Conservation (phyloP, 2,797 vertebrate species). For the Siniperca undulata region DNA sequence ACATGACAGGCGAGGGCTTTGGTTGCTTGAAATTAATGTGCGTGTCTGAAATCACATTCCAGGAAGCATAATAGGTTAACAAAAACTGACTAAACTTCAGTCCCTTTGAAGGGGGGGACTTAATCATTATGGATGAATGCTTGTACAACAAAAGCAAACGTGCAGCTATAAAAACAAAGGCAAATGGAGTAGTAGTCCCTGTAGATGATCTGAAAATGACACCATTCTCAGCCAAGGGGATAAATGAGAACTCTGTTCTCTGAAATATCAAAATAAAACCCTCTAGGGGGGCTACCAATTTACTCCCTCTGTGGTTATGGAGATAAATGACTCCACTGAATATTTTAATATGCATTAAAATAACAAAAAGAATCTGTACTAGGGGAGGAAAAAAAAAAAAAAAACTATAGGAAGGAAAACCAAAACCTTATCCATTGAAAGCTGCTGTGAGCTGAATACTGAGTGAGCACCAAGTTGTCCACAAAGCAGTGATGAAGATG, state of each 20-base stretch:
- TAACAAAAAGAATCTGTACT: conserved; percentile 40
- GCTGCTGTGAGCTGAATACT: conserved; percentile 76
- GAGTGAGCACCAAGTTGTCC: conserved; percentile 67
- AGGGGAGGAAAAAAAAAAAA: not conserved
- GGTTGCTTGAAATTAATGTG: conserved; percentile 69
- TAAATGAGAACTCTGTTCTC: conserved; percentile 35
- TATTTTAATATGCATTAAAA: conserved; percentile 56
- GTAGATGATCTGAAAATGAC: conserved; percentile 45
- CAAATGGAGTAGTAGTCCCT: conserved; percentile 33
- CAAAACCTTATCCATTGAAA: conserved; percentile 59
- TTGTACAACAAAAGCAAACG: conserved; percentile 64
- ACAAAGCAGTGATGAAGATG: conserved; percentile 84
- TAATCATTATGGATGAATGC: conserved; percentile 63
- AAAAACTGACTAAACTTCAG: conserved; percentile 53
- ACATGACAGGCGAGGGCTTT: conserved; percentile 64
- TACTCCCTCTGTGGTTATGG: conserved; percentile 26
- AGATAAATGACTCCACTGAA: conserved; percentile 44
- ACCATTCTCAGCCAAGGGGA: conserved; percentile 30
- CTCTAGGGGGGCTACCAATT: conserved; percentile 16
- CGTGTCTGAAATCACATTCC: conserved; percentile 71
- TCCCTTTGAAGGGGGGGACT: conserved; percentile 62
- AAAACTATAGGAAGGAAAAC: conserved; percentile 59
- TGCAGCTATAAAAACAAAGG: conserved; percentile 73
- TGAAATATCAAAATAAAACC: conserved; percentile 52
- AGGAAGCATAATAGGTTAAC: conserved; percentile 63